These are phyloP conservation scores for Python bivittatus DNA, from an alignment of 2,113 vertebrate species.

Conservation along the genomic window DNA sequence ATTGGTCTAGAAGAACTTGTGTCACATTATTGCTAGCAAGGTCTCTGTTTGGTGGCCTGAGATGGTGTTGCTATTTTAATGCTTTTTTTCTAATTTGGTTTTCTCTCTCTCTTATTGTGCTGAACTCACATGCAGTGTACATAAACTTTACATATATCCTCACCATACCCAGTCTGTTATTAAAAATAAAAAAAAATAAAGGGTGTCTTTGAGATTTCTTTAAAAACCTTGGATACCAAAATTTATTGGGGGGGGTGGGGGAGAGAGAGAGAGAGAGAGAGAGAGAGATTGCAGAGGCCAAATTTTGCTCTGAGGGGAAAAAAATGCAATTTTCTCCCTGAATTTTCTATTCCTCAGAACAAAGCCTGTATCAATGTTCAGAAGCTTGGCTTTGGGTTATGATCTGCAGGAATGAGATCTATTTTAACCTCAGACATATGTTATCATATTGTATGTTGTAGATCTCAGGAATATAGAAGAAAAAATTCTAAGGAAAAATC, in stretches of 20 bases:
- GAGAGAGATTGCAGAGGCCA: background rate
- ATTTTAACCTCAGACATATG: background rate
- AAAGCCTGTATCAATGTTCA: background rate
- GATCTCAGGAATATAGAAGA: background rate
- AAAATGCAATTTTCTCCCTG: background rate
- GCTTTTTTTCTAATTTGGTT: background rate
- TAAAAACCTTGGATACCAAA: background rate
- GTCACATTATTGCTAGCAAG: background rate
- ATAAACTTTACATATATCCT: background rate
- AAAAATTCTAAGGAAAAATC: background rate
- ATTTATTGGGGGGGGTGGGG: background rate
- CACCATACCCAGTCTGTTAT: background rate
- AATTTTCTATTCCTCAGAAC: background rate
- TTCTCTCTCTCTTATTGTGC: background rate
- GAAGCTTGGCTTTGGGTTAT: background rate
- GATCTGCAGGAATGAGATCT: background rate
- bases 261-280: too few relatives aligned
- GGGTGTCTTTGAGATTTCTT: background rate
- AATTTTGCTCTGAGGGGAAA: background rate
- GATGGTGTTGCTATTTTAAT: background rate
- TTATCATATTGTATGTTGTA: background rate
- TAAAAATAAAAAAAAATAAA: background rate
- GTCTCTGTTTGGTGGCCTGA: background rate
- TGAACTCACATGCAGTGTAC: background rate
- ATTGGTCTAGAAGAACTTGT: background rate